Conservation (phyloP, 2,888 invertebrate species). For the Tetropium fuscum region DNA sequence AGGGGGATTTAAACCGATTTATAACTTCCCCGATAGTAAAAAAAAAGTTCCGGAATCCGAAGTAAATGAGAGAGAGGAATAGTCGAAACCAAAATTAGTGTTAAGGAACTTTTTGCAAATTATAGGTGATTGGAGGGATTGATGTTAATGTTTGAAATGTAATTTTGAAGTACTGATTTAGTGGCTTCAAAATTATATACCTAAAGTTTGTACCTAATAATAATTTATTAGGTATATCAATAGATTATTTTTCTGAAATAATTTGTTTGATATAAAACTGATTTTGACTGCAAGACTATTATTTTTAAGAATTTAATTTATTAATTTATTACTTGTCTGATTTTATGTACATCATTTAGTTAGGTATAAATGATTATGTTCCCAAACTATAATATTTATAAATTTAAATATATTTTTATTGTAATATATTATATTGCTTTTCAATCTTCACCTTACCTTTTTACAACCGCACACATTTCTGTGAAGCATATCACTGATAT, state of each 20-base stretch:
- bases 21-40: slow-evolving; percentile 61
- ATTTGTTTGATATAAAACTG: slow-evolving; percentile 14
- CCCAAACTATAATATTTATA: no score
- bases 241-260: slow-evolving; percentile 11
- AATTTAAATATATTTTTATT: no score
- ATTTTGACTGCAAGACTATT: slow-evolving; percentile 9
- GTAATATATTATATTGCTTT: no score
- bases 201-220: neutral
- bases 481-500: no score
- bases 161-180: slow-evolving; percentile 29
- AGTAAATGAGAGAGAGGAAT: slow-evolving; percentile 49
- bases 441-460: no score
- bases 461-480: no score
- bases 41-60: slow-evolving; percentile 38
- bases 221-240: slow-evolving; percentile 3
- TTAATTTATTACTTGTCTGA: no score
- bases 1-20: slow-evolving; percentile 79
- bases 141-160: slow-evolving; percentile 21
- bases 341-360: no score
- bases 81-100: slow-evolving; percentile 21
- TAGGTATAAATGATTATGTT: no score
- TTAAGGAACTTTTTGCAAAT: slow-evolving; percentile 22
- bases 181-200: slow-evolving; percentile 29
- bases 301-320: neutral
- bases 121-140: slow-evolving; percentile 36